Base-by-base conservation (phyloP, 2,888 invertebrate species). In the Slavum lentiscoides region DNA sequence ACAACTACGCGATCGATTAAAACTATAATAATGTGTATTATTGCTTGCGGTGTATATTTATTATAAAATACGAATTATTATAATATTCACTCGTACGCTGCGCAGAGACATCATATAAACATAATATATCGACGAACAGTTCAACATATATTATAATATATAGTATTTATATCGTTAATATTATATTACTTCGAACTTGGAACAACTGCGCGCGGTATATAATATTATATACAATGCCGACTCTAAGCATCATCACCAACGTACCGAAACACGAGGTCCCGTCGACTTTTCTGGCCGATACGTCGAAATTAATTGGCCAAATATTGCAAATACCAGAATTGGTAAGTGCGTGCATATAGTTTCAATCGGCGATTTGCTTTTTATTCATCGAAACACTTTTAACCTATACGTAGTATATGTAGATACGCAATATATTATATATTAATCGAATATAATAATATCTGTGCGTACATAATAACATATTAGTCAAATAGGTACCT, bases 241-340 rank as follows among this genome's bases (percentile, higher is more conserved):
- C 70, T 55, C n/a, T 80, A 13, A 80, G 64, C 13, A 37, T 80
- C 19, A 58, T 58, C n/a, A 80, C 80, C 19, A 80, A 80, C 15
- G 1, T 80, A 72, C 80, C 80, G 37, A 80, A 72, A 72, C 43
- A 80, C 39, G 23, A 58, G 64, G 11, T 80, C 8, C 72, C 80
- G 23, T 13, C 43, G 23, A 80, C 62, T 72, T 80, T 80, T 30
- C 49, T 80, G 15, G 39, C 62, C 58, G 23, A 80, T 17, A n/a
- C 64, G n/a, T 80, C 80, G n/a, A 62, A 72, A 64, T 39, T 72
- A 37, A 39, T 80, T 23, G 43, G 80, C n/a, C 39, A 80, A 37
- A 39, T 58, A 70, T 58, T 80, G 3, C 55, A 80, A 53, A 58
- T 37, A 39, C 72, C 70, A 23, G 80, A 80, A 66, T 39, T n/a